These are phyloP conservation scores for Craterocephalus amniculus DNA, from an alignment of 2,797 vertebrate species.

Conservation along the genomic window DNA sequence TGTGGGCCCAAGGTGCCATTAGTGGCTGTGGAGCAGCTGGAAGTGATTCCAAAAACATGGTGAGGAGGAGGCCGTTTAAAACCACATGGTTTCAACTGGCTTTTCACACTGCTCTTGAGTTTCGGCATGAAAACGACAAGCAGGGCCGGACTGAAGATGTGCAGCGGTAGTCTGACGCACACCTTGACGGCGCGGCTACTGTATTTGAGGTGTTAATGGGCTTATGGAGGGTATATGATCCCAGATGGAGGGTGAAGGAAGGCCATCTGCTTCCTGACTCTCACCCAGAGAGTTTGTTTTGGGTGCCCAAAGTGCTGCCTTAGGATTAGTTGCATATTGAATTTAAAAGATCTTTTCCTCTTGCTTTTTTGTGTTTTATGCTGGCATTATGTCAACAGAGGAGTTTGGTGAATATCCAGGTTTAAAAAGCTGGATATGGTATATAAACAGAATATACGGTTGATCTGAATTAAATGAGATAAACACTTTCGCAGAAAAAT, in stretches of 20 bases:
- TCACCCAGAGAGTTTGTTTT: conserved; percentile 60
- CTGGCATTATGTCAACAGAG: not conserved
- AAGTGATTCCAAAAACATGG: conserved; percentile 85
- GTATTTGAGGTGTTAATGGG: conserved; percentile 72
- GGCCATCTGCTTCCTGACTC: conserved; percentile 75
- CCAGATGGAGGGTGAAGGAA: conserved; percentile 69
- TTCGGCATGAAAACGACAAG: conserved; percentile 68
- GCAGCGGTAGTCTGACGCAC: conserved; percentile 29
- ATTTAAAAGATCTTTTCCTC: conserved; percentile 1
- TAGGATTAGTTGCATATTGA: conserved; percentile 41
- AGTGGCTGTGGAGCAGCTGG: conserved; percentile 84
- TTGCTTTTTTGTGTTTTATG: conserved; percentile 6
- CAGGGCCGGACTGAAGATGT: conserved; percentile 54
- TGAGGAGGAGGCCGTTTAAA: conserved; percentile 80
- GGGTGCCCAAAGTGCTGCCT: conserved; percentile 42
- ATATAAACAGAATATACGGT: not conserved
- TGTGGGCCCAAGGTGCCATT: conserved; percentile 83
- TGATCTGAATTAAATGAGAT: not conserved
- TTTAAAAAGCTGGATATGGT: not conserved
- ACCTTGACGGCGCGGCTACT: conserved; percentile 53
- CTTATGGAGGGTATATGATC: conserved; percentile 68
- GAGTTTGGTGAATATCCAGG: not conserved
- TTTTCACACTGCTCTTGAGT: conserved; percentile 83
- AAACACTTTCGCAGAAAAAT: not conserved
- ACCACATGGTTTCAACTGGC: conserved; percentile 81